Conservation (phyloP, 2,113 vertebrate genomes). For the Larimichthys polyactis region DNA sequence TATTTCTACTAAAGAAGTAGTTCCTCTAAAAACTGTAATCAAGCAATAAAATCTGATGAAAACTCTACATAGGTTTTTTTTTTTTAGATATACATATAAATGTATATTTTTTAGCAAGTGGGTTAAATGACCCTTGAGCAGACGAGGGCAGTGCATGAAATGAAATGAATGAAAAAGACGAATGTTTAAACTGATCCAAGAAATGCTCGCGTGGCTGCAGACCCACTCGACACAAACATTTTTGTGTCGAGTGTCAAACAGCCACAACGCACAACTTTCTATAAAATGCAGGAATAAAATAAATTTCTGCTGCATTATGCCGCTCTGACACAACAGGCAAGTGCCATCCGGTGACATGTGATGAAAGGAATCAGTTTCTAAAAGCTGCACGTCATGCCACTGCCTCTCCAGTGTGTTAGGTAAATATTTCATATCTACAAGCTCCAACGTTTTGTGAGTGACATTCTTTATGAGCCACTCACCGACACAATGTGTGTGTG, state of each 20-base stretch:
- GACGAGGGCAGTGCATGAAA: too few relatives aligned
- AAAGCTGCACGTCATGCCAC: slow-evolving; percentile 64
- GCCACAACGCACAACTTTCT: neutral
- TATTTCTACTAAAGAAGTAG: neutral
- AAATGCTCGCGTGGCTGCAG: neutral
- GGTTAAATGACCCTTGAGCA: neutral
- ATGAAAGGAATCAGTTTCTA: slow-evolving; percentile 77
- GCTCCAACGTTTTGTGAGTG: slow-evolving; percentile 51
- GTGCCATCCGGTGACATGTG: slow-evolving; percentile 8
- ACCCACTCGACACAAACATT: neutral
- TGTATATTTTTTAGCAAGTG: too few relatives aligned
- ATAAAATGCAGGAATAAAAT: neutral
- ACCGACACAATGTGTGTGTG: slow-evolving; percentile 23
- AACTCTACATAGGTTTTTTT: too few relatives aligned
- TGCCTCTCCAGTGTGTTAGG: slow-evolving; percentile 32
- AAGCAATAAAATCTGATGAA: neutral
- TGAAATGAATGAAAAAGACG: neutral
- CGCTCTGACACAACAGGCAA: neutral
- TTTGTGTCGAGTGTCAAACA: neutral
- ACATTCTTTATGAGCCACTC: slow-evolving; percentile 67
- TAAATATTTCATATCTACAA: slow-evolving; percentile 71
- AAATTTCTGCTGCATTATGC: neutral
- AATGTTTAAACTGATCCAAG: neutral
- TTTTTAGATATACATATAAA: too few relatives aligned
- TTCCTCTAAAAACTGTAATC: neutral